These are phyloP conservation scores for Porites australiensis DNA, from an alignment of 64 coral and sea anemone genomes.

Conservation along the genomic window DNA sequence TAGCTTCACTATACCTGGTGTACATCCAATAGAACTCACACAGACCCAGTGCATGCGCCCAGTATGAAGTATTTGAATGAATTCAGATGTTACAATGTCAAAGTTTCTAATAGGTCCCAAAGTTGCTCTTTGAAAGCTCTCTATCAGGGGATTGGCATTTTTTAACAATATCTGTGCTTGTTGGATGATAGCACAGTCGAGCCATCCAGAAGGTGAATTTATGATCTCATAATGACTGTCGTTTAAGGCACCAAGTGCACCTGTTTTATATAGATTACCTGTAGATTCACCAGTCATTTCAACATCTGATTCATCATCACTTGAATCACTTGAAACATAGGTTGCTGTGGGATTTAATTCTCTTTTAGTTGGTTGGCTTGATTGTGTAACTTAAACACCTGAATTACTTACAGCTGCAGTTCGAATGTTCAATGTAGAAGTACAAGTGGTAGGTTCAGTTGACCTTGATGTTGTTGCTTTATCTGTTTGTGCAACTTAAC, in stretches of 20 bases:
- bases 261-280: conserved; percentile 27
- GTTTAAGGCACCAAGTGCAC: conserved; percentile 4
- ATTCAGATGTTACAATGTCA: background rate
- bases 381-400: conserved; percentile 19
- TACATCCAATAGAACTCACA: conserved; percentile 23
- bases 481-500: conserved; percentile 22
- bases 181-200: conserved; percentile 3
- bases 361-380: conserved; percentile 29
- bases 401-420: conserved; percentile 13
- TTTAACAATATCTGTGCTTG: background rate
- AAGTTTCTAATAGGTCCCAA: conserved; percentile 2
- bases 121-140: conserved; percentile 9
- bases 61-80: conserved; percentile 25
- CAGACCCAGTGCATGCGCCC: conserved; percentile 27
- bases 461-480: conserved; percentile 29
- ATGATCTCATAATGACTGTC: conserved; percentile 1
- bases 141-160: background rate
- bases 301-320: conserved; percentile 27
- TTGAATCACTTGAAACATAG: conserved; percentile 21
- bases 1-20: conserved; percentile 29
- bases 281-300: conserved; percentile 27
- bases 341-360: conserved; percentile 29
- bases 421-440: conserved; percentile 25
- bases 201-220: background rate
- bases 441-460: conserved; percentile 18